phyloP scores from a whole-genome alignment of 2,113 vertebrate species.

The Dendropsophus ebraccatus region DNA sequence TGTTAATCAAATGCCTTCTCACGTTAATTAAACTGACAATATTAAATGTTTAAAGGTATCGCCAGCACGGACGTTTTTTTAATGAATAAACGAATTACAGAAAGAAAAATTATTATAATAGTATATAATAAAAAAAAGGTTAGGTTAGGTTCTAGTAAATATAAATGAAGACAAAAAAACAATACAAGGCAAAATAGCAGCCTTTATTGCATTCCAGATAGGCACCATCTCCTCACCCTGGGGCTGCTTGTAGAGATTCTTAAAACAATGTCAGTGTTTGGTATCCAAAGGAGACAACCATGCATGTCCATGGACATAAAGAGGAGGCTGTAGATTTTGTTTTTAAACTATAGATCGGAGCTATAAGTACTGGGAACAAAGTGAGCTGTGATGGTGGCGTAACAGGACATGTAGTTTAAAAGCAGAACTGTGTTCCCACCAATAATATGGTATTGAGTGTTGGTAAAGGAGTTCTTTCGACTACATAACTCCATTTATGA shows the following conservation, averaged over 20 bases:
- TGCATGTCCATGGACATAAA: background rate
- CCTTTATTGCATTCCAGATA: background rate
- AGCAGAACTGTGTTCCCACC: background rate
- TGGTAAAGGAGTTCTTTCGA: too few relatives aligned
- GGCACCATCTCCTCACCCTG: background rate
- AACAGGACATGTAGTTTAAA: background rate
- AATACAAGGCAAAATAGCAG: background rate
- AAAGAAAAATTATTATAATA: background rate
- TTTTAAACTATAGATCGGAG: too few relatives aligned
- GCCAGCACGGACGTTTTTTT: background rate
- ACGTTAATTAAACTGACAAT: slow-evolving; percentile 5
- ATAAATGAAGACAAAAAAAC: background rate
- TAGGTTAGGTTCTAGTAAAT: background rate
- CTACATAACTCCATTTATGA: too few relatives aligned
- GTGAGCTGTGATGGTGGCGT: background rate
- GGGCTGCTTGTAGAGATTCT: background rate
- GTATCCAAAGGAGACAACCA: background rate
- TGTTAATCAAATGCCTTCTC: background rate
- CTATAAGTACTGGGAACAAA: background rate
- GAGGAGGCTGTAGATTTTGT: background rate
- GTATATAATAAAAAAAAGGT: too few relatives aligned
- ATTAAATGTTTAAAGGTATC: slow-evolving; percentile 1
- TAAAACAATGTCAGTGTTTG: background rate
- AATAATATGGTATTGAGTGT: background rate
- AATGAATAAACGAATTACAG: background rate